Evolutionary conservation across 2,888 invertebrate species (phyloP).

Genomic region (Leptodirus hochenwartii): DNA sequence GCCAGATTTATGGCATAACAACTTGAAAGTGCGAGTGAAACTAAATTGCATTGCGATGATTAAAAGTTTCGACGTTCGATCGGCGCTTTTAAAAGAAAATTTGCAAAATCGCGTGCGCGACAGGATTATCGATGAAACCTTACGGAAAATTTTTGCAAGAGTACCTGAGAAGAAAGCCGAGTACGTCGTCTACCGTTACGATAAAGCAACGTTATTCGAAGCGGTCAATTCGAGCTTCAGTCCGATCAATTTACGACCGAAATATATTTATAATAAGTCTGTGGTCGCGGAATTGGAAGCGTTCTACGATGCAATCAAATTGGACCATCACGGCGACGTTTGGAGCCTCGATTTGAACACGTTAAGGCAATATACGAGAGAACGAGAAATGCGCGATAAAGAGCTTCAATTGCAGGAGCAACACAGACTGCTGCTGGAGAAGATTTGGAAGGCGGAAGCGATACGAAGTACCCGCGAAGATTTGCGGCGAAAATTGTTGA

Average conservation of each 20-base stretch:
- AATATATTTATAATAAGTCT: constrained; percentile 16
- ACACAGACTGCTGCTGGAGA: constrained; percentile 9
- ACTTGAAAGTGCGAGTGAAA: constrained; percentile 9
- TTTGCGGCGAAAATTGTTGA: no score
- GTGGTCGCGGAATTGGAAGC: constrained; percentile 16
- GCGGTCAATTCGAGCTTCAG: constrained; percentile 15
- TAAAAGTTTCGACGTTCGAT: constrained; percentile 7
- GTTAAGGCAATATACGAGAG: constrained; percentile 14
- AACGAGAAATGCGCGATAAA: constrained; percentile 13
- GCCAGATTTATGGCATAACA: constrained; percentile 11
- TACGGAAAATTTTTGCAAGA: no score
- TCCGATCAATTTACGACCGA: constrained; percentile 12
- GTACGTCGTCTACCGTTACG: constrained; percentile 11
- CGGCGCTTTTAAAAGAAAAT: constrained; percentile 10
- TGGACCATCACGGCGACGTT: constrained; percentile 11
- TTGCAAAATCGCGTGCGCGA: constrained; percentile 13
- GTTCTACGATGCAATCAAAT: constrained; percentile 15
- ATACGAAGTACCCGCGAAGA: no score
- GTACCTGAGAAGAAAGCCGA: no score
- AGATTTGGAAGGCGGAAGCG: constrained; percentile 10
- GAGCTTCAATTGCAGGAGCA: constrained; percentile 7
- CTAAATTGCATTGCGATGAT: constrained; percentile 7
- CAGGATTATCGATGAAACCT: constrained; percentile 14
- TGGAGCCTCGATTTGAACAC: constrained; percentile 18
- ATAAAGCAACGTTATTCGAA: constrained; percentile 18